Base-by-base conservation (phyloP, 2,888 invertebrate species). In the Cosmopolites sordidus region DNA sequence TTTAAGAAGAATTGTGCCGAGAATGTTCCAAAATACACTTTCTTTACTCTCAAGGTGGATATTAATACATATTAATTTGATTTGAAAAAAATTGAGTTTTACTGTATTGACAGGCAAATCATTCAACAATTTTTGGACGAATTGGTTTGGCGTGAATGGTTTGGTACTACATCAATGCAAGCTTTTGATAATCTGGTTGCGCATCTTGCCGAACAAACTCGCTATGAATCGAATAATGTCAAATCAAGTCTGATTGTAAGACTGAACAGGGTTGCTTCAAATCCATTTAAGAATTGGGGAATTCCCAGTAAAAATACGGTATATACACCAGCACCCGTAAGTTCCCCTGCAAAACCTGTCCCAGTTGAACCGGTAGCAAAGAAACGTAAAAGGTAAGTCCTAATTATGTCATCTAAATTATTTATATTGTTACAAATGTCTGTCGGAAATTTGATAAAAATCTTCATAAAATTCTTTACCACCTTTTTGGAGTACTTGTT, bases 81-180 rank as follows among this genome's bases (percentile, higher is more conserved):
- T 3, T 22, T 22, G 22, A 22, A 3, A 8, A 22, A 22, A 22
- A n/a, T n/a, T 22, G 22, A 5, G 22, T 22, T 22, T 22, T 5
- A 22, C 3, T 8, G 3, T 52, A 33, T 22, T 8, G 8, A 22
- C 22, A 56, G 89, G 42, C 88, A 87, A 73, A 89, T 92, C 69
- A 91, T 93, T 64, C 93, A 93, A 71, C 91, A 65, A 58, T 92
- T 92, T 72, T 75, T 93, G 59, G 92, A 93, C 69, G 93, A 93
- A 68, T 74, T 93, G 14, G 75, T 91, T 9, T 93, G 93, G 92
- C 79, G 93, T 51, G 92, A 93, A 70, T 84, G 87, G 67, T 92
- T 83, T 68, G 92, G 92, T 0, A 79, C 83, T 2, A 84, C 87
- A 0, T 83, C 92, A 0, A 79, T 85, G 0, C 82, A 83, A 62